Evolutionary conservation across 2,797 vertebrate species (phyloP), one percentile per base, ranked within the genome.

Genomic region (Xenops minutus): DNA sequence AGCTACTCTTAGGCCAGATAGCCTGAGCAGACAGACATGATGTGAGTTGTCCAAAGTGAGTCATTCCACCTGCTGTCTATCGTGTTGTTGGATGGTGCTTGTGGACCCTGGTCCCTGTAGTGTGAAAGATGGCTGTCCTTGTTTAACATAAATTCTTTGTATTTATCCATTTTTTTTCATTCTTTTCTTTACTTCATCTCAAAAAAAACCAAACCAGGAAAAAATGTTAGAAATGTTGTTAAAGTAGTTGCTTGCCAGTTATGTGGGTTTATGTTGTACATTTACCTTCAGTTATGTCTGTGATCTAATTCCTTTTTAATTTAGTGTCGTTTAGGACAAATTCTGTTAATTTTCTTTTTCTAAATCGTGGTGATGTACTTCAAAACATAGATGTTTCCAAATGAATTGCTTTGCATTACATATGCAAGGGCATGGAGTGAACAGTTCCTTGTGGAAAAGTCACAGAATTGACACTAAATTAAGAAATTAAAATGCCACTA

Each of bases 1-100:
- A 99, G 99, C 99, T 99, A 99, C 99, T 99, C 99, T 99, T 99
- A 99, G 99, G 99, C 99, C 99, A 99, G 99, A 99, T 99, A 99
- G 99, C 99, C 99, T 99, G 99, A 99, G 99, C 99, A 99, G 99
- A 99, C 99, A 99, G 98, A 99, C 99, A 99, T 99, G 99, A 99
- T 99, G 99, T 99, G 99, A 99, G 99, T 99, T 99, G 99, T 99
- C 98, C 98, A 98, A 99, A 99, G 99, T 99, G 99, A 99, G 99
- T 99, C 98, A 98, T 99, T 98, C 98, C 99, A 99, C 99, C 99
- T 99, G 99, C 99, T 99, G 99, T 99, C 99, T 99, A 97, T 99
- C 98, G 98, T 99, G 99, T 98, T 99, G 98, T 99, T 98, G 98
- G 98, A 99, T 99, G 98, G 98, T 99, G 99, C 99, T 99, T 99